Conservation (phyloP, 1,140 invertebrate genomes). For the Zelostemma sp. region DNA sequence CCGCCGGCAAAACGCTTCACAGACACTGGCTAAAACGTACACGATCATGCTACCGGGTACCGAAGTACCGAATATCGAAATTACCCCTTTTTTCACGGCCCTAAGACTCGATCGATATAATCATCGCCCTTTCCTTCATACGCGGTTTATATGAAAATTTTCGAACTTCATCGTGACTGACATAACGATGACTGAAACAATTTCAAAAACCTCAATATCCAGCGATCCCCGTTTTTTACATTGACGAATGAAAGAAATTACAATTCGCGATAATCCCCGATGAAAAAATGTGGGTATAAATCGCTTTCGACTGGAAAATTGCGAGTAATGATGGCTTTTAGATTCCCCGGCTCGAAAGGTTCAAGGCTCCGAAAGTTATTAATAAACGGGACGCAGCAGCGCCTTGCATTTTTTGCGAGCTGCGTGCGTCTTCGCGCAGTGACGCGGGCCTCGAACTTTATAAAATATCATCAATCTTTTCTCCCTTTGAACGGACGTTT, state of each 20-base stretch:
- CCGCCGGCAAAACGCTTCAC: constrained; percentile 37
- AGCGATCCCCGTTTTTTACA: too few species aligned
- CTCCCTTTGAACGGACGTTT: constrained; percentile 33
- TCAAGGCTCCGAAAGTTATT: constrained; percentile 11
- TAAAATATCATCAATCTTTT: constrained; percentile 63
- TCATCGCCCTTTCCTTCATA: constrained; percentile 65
- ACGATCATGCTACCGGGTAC: constrained; percentile 61
- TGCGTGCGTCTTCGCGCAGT: constrained; percentile 35
- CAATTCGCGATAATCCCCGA: too few species aligned
- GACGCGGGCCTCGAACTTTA: constrained; percentile 53
- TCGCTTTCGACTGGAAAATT: too few species aligned
- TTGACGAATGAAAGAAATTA: too few species aligned
- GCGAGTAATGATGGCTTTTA: too few species aligned
- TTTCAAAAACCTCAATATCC: too few species aligned
- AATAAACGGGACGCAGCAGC: constrained; percentile 32
- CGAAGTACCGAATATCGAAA: constrained; percentile 55
- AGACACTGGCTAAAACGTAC: constrained; percentile 36
- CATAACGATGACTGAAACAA: too few species aligned
- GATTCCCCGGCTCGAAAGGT: too few species aligned
- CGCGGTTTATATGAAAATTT: constrained; percentile 11
- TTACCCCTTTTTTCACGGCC: constrained; percentile 53
- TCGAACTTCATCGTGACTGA: constrained; percentile 29
- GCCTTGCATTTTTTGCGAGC: constrained; percentile 12
- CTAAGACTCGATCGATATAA: constrained; percentile 55
- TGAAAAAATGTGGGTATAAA: too few species aligned